A percentile compares a stretch with the other conserved stretches of the same genome.
phyloP scores from a whole-genome alignment of 2,113 vertebrate species.

The Otis tarda region DNA sequence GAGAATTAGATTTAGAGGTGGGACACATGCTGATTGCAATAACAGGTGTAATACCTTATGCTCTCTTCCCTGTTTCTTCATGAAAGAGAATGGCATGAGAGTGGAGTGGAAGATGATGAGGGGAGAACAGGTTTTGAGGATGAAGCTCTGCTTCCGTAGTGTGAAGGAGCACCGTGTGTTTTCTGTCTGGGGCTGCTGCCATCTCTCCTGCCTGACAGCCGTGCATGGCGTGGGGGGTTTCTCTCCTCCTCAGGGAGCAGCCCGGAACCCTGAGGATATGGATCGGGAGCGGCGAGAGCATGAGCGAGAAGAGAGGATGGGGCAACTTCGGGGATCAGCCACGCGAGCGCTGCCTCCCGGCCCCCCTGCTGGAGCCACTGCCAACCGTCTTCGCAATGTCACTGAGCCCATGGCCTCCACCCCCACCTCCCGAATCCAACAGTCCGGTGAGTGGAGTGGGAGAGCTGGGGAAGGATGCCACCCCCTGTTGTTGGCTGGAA shows the following conservation, averaged over 20 bases:
- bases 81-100: not conserved
- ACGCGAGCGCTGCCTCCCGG: constrained; percentile 80
- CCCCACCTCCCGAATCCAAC: constrained; percentile 90
- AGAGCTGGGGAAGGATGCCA: not conserved
- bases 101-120: not conserved
- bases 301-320: constrained; percentile 90
- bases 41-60: not conserved
- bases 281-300: constrained; percentile 90
- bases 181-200: not conserved
- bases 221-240: rapidly evolving
- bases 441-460: constrained; percentile 83
- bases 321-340: constrained; percentile 83
- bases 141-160: not conserved
- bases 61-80: not conserved
- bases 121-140: not conserved
- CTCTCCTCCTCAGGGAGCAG: constrained; percentile 82
- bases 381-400: constrained; percentile 89
- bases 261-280: constrained; percentile 90
- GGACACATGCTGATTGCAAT: not conserved
- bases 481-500: not conserved
- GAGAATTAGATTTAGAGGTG: not conserved
- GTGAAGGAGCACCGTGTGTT: rapidly evolving
- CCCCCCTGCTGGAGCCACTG: constrained; percentile 75
- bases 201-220: not conserved
- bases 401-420: constrained; percentile 91